These are phyloP conservation scores for Chloroclystis v-ata DNA, from an alignment of 2,888 invertebrate species.

Conservation along the genomic window DNA sequence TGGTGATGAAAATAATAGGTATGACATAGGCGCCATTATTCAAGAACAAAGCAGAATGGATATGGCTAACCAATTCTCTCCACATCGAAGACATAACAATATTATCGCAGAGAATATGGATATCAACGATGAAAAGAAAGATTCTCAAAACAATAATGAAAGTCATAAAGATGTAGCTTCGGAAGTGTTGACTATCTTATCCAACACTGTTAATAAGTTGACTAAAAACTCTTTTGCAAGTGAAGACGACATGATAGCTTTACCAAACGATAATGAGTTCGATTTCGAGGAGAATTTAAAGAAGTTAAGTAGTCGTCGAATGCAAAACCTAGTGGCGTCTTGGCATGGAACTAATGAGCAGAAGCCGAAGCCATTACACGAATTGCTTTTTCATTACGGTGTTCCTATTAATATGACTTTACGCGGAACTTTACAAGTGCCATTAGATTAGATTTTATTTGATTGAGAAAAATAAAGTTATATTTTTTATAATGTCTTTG, in stretches of 20 bases:
- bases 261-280: slow-evolving; percentile 14
- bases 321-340: no score
- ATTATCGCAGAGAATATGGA: neutral
- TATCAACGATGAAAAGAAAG: neutral
- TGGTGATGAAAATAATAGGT: slow-evolving; percentile 50
- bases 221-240: slow-evolving; percentile 32
- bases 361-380: slow-evolving; percentile 28
- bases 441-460: slow-evolving; percentile 21
- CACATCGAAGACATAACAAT: neutral
- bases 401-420: slow-evolving; percentile 50
- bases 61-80: neutral
- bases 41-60: slow-evolving; percentile 32
- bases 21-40: slow-evolving; percentile 44
- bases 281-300: slow-evolving; percentile 39
- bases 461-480: no score
- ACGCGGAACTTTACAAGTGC: slow-evolving; percentile 45
- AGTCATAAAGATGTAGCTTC: neutral
- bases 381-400: slow-evolving; percentile 45
- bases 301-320: slow-evolving; percentile 21
- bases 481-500: no score
- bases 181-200: slow-evolving; percentile 1
- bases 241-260: slow-evolving; percentile 31
- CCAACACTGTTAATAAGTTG: slow-evolving; percentile 9
- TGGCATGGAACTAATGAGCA: neutral
- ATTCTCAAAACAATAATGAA: neutral